Conservation (phyloP, 2,888 invertebrate species). For the Papilio gigon region DNA sequence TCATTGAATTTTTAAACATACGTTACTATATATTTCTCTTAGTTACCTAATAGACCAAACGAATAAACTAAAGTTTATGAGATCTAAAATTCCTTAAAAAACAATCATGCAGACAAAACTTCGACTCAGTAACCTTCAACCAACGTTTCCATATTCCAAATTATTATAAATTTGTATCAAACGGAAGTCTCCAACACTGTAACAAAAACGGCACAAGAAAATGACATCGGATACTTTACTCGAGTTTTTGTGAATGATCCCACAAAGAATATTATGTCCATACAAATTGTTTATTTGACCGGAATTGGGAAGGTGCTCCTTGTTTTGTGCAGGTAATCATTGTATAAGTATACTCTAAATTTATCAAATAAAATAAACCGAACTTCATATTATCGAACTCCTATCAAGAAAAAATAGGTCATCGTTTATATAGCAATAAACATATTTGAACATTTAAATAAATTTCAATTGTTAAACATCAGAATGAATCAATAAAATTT, state of each 20-base stretch:
- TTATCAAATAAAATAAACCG: slow-evolving; percentile 1
- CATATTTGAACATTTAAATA: no score
- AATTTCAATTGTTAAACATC: no score
- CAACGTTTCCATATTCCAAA: background rate
- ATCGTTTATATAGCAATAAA: no score
- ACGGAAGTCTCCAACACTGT: slow-evolving; percentile 26
- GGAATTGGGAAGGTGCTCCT: slow-evolving; percentile 23
- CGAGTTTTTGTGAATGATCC: slow-evolving; percentile 30
- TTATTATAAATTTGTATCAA: background rate
- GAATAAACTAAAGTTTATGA: no score
- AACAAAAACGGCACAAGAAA: slow-evolving; percentile 10
- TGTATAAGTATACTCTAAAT: slow-evolving; percentile 13
- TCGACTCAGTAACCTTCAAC: no score
- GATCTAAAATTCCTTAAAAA: no score
- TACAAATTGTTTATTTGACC: slow-evolving; percentile 38
- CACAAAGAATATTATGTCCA: slow-evolving; percentile 9
- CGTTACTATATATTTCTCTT: no score
- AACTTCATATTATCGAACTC: background rate
- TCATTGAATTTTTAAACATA: no score
- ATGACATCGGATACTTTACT: slow-evolving; percentile 34
- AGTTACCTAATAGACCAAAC: no score
- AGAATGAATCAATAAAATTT: no score
- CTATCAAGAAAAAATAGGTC: background rate
- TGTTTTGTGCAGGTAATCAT: slow-evolving; percentile 34
- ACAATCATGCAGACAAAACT: no score